Evolutionary conservation across 1,140 invertebrate genomes (phyloP), one percentile per base, ranked within the genome.

Genomic region (Pissodes strobi): DNA sequence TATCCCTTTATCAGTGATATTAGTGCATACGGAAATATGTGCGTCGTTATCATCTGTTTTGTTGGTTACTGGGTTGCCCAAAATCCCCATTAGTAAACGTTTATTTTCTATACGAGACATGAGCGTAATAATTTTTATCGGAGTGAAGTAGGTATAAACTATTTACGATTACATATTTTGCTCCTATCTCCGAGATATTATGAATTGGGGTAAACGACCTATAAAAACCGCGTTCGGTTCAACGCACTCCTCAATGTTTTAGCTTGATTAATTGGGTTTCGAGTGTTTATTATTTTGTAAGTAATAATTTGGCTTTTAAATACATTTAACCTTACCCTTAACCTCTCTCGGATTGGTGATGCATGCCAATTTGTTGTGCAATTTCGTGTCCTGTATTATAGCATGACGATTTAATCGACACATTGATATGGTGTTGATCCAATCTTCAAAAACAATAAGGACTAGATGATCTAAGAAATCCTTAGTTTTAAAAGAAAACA

Each of bases 141-240:
- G 10, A 25, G 2, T 3, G n/a, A 25, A 49, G 46, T 19, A 23
- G 46, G 22, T 22, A 49, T 49, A 22, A 15, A 49, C 39, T 13
- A 17, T 13, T 13, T 8, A 43, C n/a, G 39, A 43, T 43, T 43
- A 43, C 39, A n/a, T n/a, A n/a, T n/a, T n/a, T n/a, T n/a, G n/a
- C n/a, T 56, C 34, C 19, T 56, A 56, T 56, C 34, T 23, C 1
- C 18, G 52, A n/a, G 52, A 56, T 56, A 59, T 59, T 37, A 37
- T 48, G 19, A 49, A 49, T 37, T 49, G 43, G 21, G 57, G 43
- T 59, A 48, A 49, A 59, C 43, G 57, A 59, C 43, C 57, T 39
- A 49, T 38, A 48, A 59, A 59, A 59, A 18, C 10, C 21, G 15
- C 37, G n/a, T n/a, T n/a, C 34, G 13, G 52, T 56, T 56, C 57